Conservation (phyloP, 2,797 vertebrate species). For the Enteromius anoplus region DNA sequence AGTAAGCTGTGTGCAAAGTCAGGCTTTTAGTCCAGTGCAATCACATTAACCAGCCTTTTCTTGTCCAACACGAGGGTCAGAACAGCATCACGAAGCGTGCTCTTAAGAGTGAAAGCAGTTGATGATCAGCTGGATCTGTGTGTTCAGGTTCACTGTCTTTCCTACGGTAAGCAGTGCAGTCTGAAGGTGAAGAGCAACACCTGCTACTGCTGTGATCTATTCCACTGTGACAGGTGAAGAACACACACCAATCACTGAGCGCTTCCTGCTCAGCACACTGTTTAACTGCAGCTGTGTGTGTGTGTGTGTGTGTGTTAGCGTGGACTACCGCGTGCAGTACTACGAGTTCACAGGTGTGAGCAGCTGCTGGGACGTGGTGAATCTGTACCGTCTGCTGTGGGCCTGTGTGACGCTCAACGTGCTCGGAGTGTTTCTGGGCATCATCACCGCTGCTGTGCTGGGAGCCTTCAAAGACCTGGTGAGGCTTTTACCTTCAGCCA, state of each 20-base stretch:
- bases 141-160: constrained; percentile 85
- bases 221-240: constrained; percentile 87
- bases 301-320: constrained; percentile 65
- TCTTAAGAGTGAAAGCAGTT: neutral
- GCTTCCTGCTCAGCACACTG: neutral
- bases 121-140: neutral
- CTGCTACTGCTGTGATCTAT: constrained; percentile 96
- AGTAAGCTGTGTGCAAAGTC: too few species aligned
- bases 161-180: constrained; percentile 78
- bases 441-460: constrained; percentile 87
- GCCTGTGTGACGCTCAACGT: constrained; percentile 87
- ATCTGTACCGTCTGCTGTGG: constrained; percentile 91
- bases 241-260: neutral
- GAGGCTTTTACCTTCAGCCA: constrained; percentile 45
- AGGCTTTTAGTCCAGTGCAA: neutral
- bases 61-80: neutral
- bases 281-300: neutral
- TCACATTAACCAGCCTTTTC: neutral
- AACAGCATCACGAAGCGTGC: neutral
- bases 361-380: constrained; percentile 87
- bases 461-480: constrained; percentile 91
- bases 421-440: constrained; percentile 85
- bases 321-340: constrained; percentile 78
- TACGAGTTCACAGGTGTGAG: constrained; percentile 86
- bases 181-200: constrained; percentile 89